Base-by-base conservation (phyloP, 2,797 vertebrate genomes). In the Chiloscyllium punctatum region DNA sequence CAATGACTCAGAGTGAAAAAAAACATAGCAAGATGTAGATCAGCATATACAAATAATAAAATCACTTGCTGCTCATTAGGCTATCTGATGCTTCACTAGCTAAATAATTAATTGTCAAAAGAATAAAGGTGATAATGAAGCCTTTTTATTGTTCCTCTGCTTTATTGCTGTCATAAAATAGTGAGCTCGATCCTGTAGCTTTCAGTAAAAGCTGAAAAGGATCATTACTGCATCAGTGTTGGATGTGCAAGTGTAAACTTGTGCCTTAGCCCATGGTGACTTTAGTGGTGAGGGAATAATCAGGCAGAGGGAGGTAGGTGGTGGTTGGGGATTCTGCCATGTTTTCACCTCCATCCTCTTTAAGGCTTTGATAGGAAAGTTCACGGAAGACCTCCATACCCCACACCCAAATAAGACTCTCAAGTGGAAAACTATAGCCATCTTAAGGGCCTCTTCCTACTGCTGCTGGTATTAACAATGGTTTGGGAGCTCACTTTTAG, bases 61-160 rank as follows among this genome's bases (percentile, higher is more conserved):
- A 42, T 18, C 90, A 53, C 30, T 95, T 53, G 51, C 42, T 53
- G 30, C 27, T 53, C 90, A 57, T n/a, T 74, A n/a, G 53, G 42
- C 27, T 51, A 74, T 57, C 48, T 0, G 30, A 57, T 95, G 71
- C 71, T 95, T 77, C 51, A 27, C 69, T 51, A n/a, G 48, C 69
- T 74, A 51, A 77, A 95, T 95, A 74, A 95, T 95, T 57, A 74
- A 95, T 95, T 95, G 25, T 53, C 71, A 72, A 69, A 95, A 53
- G 71, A 74, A 95, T 77, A 95, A 95, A 95, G 71, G 71, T 77
- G 71, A 77, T 95, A 53, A 53, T 53, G 94, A 95, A 57, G 48
- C 42, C 42, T 53, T 95, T 53, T 95, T 57, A 77, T 77, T 95
- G 30, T 57, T 48, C 48, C 30, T 7, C 71, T 95, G 71, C 71